phyloP scores from a whole-genome alignment of 2,797 vertebrate species.

The Eleutherodactylus coqui region DNA sequence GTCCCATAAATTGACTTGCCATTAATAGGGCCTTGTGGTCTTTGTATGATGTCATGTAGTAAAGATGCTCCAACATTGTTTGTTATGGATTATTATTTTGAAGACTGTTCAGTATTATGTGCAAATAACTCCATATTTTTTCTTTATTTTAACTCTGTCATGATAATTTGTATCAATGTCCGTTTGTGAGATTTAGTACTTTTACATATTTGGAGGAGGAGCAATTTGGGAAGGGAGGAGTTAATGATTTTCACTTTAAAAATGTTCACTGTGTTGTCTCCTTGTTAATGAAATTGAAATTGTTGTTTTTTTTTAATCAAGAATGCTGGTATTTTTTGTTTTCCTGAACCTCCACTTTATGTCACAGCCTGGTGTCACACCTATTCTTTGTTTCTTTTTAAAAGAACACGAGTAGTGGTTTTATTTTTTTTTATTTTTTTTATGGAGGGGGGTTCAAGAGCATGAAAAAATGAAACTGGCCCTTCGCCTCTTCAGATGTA shows the following conservation, averaged over 20 bases:
- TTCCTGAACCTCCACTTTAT: not conserved
- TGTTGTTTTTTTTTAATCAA: not conserved
- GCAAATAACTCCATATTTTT: not conserved
- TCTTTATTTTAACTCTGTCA: not conserved
- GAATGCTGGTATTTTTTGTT: conserved; percentile 15
- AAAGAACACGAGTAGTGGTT: not conserved
- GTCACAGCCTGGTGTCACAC: not conserved
- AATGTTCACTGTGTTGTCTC: not conserved
- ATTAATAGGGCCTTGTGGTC: not conserved
- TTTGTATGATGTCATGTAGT: not conserved
- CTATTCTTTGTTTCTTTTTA: not conserved
- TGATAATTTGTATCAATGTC: not conserved
- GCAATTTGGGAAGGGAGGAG: not conserved
- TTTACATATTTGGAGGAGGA: too few relatives aligned
- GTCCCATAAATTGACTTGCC: not conserved
- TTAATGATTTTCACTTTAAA: not conserved
- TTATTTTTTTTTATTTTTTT: not conserved
- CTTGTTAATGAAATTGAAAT: not conserved
- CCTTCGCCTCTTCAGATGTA: too few relatives aligned
- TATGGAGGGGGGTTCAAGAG: too few relatives aligned
- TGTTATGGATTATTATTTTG: not conserved
- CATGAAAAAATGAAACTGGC: too few relatives aligned
- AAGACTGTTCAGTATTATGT: not conserved
- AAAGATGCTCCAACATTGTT: not conserved
- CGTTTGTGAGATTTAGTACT: not conserved